These are phyloP conservation scores for Brachyalestes nurse DNA, from an alignment of 2,797 vertebrate species.

Conservation along the genomic window DNA sequence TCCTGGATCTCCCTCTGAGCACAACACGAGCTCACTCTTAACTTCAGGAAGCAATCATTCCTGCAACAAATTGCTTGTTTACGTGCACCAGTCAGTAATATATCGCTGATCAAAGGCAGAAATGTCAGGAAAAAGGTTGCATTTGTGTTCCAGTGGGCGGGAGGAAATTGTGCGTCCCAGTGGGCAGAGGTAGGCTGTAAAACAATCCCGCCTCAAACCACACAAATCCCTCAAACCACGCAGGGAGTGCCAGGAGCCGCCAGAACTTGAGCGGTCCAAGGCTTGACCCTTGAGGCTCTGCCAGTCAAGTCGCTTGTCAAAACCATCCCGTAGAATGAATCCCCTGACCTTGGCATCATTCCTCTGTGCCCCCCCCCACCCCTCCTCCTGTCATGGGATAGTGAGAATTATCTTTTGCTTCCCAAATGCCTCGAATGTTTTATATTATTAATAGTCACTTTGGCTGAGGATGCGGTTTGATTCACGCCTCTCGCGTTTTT, in stretches of 20 bases:
- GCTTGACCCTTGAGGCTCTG: constrained; percentile 69
- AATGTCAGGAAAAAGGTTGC: constrained; percentile 77
- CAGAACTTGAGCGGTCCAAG: constrained; percentile 66
- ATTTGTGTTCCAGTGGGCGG: constrained; percentile 79
- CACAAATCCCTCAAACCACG: constrained; percentile 68
- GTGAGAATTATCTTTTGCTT: constrained; percentile 59
- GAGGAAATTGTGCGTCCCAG: constrained; percentile 85
- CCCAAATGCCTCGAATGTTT: constrained; percentile 65
- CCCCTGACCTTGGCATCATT: constrained; percentile 65
- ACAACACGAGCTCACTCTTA: constrained; percentile 75
- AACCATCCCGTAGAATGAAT: constrained; percentile 75
- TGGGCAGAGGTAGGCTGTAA: constrained; percentile 85
- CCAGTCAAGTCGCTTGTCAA: constrained; percentile 71
- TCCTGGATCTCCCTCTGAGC: constrained; percentile 73
- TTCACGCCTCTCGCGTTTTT: constrained; percentile 29
- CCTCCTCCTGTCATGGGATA: constrained; percentile 45
- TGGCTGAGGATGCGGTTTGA: constrained; percentile 5
- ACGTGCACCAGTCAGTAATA: constrained; percentile 79
- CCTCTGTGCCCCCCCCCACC: constrained; percentile 60
- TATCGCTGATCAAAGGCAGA: constrained; percentile 88
- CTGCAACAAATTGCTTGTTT: constrained; percentile 84
- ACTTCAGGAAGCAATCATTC: constrained; percentile 83
- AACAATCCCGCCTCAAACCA: constrained; percentile 76
- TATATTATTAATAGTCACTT: constrained; percentile 49
- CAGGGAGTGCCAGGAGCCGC: constrained; percentile 72